Conservation (phyloP, 2,797 vertebrate genomes). For the Menidia menidia region DNA sequence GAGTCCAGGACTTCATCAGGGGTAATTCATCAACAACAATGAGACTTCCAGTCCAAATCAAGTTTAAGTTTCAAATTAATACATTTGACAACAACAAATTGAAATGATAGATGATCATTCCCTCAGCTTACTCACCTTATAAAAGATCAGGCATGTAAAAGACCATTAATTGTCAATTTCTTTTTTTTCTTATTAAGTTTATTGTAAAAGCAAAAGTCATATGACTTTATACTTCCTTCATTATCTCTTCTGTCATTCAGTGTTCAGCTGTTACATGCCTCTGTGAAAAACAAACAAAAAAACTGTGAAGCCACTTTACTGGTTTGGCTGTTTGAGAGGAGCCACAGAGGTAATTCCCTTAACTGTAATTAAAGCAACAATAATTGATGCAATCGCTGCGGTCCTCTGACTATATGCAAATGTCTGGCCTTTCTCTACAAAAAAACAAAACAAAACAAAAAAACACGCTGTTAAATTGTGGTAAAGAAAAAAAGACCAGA, state of each 20-base stretch:
- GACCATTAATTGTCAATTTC: neutral
- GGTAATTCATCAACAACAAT: neutral
- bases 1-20: no score
- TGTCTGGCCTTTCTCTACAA: conserved; percentile 8
- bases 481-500: conserved; percentile 36
- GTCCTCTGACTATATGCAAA: conserved; percentile 19
- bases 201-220: no score
- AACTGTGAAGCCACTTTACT: neutral
- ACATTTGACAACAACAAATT: neutral
- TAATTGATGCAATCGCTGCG: neutral
- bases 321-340: neutral
- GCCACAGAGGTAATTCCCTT: neutral
- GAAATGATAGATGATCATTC: no score
- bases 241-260: neutral
- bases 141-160: neutral
- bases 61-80: neutral
- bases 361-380: neutral
- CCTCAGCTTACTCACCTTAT: neutral
- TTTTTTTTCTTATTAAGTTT: neutral
- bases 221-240: no score
- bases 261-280: neutral
- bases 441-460: conserved; percentile 4
- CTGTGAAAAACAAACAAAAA: neutral
- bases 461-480: conserved; percentile 23
- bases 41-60: no score